Base-by-base conservation (phyloP, 2,113 vertebrate species). In the Peromyscus californicus region DNA sequence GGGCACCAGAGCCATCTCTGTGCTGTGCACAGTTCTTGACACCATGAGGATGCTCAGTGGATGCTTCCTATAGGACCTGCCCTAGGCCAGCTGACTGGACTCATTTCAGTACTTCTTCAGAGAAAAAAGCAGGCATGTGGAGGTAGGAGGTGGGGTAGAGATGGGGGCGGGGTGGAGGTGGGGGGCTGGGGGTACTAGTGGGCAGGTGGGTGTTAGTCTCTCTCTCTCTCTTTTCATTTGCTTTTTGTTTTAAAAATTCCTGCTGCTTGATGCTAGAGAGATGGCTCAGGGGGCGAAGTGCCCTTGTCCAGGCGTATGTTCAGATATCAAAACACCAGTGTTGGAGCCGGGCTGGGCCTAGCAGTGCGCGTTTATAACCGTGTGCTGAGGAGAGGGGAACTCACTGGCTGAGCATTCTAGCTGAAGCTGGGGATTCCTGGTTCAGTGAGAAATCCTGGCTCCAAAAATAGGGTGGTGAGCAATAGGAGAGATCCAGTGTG, bases 61-160 rank as follows among this genome's bases (percentile, higher is more conserved):
- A 57, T 7, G 0, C 48, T 67, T 3, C 54, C 39, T 2, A 15
- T 80, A 51, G 54, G 26, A n/a, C n/a, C n/a, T n/a, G n/a, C n/a
- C n/a, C n/a, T n/a, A n/a, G n/a, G 33, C 59, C 45, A 69, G 72
- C 33, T 80, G 22, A 89, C 65, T 0, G 16, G 86, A 86, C 48
- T 4, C 29, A 54, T 76, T 75, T 94, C 75, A 84, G 39, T 3
- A 39, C 61, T 96, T 92, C 79, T 39, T 59, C 16, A 70, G 87
- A 96, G 39, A 33, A 1, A 78, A 89, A 45, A 89, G 54, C 96
- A 97, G 75, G 97, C 96, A 80, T 39, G 54, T 83, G 21, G 21
- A 61, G 31, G 16, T 54, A 45, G n/a, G 17, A 19, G 42, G 12
- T 1, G 1, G 21, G 9, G n/a, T 39, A n/a, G 61, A 63, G 61